These are phyloP conservation scores for Serranus cabrilla DNA, from an alignment of 2,797 vertebrate genomes.

Conservation along the genomic window DNA sequence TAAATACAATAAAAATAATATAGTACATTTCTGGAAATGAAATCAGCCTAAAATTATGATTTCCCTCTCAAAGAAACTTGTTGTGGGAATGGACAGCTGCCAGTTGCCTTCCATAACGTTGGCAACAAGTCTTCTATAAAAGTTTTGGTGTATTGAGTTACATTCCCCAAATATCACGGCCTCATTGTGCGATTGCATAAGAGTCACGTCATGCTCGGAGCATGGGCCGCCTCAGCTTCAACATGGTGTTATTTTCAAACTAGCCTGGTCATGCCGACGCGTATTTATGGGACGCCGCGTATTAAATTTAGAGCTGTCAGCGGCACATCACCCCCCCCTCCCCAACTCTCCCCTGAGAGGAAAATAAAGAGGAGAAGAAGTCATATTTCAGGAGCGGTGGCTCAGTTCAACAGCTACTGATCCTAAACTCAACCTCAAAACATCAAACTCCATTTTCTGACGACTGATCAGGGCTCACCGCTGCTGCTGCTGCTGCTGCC, in stretches of 20 bases:
- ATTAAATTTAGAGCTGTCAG: slow-evolving; percentile 78
- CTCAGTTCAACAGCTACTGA: slow-evolving; percentile 21
- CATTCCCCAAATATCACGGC: slow-evolving; percentile 63
- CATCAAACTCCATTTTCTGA: slow-evolving; percentile 22
- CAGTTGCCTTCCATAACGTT: slow-evolving; percentile 32
- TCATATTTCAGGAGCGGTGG: slow-evolving; percentile 35
- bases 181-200: slow-evolving; percentile 72
- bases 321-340: slow-evolving; percentile 26
- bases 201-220: slow-evolving; percentile 65
- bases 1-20: no score
- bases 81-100: slow-evolving; percentile 9
- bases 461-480: slow-evolving; percentile 1
- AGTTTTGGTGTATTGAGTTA: slow-evolving; percentile 62
- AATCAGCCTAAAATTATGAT: background rate
- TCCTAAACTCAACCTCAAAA: slow-evolving; percentile 32
- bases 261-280: slow-evolving; percentile 73
- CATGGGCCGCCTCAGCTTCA: slow-evolving; percentile 57
- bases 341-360: slow-evolving; percentile 1
- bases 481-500: background rate
- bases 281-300: slow-evolving; percentile 53
- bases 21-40: background rate
- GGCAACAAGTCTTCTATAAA: slow-evolving; percentile 74
- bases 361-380: slow-evolving; percentile 38
- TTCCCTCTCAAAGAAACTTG: no score
- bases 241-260: slow-evolving; percentile 77